Evolutionary conservation across 2,113 vertebrate genomes (phyloP).

Genomic region (Anser cygnoides): DNA sequence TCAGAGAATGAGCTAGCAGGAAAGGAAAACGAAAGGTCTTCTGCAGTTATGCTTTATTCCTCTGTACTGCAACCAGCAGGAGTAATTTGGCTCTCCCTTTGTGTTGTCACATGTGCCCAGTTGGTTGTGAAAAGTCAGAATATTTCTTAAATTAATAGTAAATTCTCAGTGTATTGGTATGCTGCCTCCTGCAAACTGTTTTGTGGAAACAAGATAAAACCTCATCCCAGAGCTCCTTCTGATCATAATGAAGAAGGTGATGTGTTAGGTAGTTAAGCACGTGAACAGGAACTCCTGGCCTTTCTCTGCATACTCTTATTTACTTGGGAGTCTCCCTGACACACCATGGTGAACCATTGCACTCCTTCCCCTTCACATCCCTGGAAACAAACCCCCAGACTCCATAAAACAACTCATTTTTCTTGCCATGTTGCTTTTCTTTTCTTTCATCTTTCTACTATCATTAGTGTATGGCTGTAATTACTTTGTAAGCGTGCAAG

Average conservation of each 20-base stretch:
- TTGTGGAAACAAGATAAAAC: not conserved
- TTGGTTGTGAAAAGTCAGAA: not conserved
- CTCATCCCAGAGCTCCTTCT: not conserved
- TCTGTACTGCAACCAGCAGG: not conserved
- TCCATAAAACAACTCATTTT: not conserved
- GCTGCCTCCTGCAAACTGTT: not conserved
- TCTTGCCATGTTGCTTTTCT: not conserved
- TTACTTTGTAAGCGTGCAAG: not conserved
- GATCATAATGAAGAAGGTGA: not conserved
- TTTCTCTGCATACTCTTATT: not conserved
- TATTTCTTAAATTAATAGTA: not conserved
- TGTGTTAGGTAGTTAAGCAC: not conserved
- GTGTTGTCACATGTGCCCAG: not conserved
- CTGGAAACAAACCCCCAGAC: not conserved
- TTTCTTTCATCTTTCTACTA: not conserved
- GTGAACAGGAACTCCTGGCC: not conserved
- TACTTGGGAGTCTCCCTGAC: not conserved
- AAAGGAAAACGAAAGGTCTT: not conserved
- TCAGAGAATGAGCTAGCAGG: not conserved
- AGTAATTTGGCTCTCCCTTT: not conserved
- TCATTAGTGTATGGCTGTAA: not conserved
- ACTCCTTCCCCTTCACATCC: not conserved
- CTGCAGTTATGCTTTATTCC: not conserved
- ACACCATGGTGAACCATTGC: not conserved
- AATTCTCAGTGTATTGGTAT: not conserved